Base-by-base conservation (phyloP, 2,888 invertebrate genomes). In the Nemurella pictetii region DNA sequence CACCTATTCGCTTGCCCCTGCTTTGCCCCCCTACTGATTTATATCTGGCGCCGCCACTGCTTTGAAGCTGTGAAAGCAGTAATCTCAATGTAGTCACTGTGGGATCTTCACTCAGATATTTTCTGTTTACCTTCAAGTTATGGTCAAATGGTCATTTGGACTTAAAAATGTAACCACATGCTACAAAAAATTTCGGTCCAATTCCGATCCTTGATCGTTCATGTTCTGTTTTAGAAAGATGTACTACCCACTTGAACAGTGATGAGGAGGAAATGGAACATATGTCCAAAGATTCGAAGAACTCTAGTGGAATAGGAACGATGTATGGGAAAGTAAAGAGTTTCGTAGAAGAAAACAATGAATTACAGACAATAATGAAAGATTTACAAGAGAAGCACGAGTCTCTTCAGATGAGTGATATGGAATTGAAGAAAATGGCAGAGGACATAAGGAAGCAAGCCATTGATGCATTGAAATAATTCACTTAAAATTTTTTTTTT, bases 361-460 rank as follows among this genome's bases (percentile, higher is more conserved):
- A 89, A 55, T 88, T 91, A 80, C 89, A 88, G 86, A 87, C 88
- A 35, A 87, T 90, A 35, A 88, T 89, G 80, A 87, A 88, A 25
- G 86, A 86, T 20, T 87, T 91, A 29, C 85, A 87, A 80, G 87
- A 87, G 20, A 89, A 89, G 83, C 88, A 89, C 84, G 85, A 88
- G n/a, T 87, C 87, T 25, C 87, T 91, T 30, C 88, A 89, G 83
- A 35, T 84, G 26, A 88, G 88, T 84, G 89, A 89, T 25, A 86
- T 88, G 75, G 89, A 89, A 86, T 89, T 91, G 87, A 88, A 88
- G 84, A 87, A 87, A 86, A 89, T 90, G 86, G 89, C 90, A 7
- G 89, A 90, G 86, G 89, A 90, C 55, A 90, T 91, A 81, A 89
- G 89, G 86, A 88, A 89, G 85, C 90, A 90, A 88, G 90, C 90